Base-by-base conservation (phyloP, 2,888 invertebrate species). In the Pristionchus fissidentatus region DNA sequence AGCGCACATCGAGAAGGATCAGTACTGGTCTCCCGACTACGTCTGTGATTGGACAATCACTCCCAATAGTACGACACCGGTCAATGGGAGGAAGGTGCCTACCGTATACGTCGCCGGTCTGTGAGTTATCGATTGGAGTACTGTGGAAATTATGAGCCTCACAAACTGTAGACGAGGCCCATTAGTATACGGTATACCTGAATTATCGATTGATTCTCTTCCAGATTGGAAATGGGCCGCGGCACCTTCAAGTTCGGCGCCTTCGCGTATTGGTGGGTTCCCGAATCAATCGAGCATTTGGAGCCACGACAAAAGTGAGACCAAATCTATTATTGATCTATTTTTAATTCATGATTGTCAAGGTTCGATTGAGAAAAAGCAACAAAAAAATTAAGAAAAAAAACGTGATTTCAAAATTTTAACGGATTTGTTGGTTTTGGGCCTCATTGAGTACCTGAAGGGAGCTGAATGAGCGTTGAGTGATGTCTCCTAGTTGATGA, bases 81-180 rank as follows among this genome's bases (percentile, higher is more conserved):
- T 41, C 2, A 38, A 13, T 2, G 38, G 70, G 38, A 41, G 41
- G 19, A 22, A 13, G 19, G 32, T 75, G 46, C 78, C 78, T 22
- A 78, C 78, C 13, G 78, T 78, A 22, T 78, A 78, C 26, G 55
- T 78, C n/a, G 78, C 38, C 13, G 52, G 38, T 38, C 26, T 15
- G 78, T 77, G 49, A 49, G 46, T 15, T 35, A 38, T n/a, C n/a
- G n/a, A n/a, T n/a, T n/a, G n/a, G n/a, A n/a, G n/a, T 2, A 38
- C 3, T 1, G 0, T 0, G 1, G 13, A 19, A 35, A 52, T 32
- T 7, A 35, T 1, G 29, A 15, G 4, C 35, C 15, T 62, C 29
- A 57, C 3, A 26, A 19, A 57, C 22, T n/a, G 3, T 52, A 26
- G 29, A 57, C 7, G 3, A 4, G 2, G 26, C n/a, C 19, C 10